A percentile compares a stretch with the other conserved stretches of the same genome.
Conservation (phyloP, 2,888 invertebrate species). For the Stenodera caucasica region DNA sequence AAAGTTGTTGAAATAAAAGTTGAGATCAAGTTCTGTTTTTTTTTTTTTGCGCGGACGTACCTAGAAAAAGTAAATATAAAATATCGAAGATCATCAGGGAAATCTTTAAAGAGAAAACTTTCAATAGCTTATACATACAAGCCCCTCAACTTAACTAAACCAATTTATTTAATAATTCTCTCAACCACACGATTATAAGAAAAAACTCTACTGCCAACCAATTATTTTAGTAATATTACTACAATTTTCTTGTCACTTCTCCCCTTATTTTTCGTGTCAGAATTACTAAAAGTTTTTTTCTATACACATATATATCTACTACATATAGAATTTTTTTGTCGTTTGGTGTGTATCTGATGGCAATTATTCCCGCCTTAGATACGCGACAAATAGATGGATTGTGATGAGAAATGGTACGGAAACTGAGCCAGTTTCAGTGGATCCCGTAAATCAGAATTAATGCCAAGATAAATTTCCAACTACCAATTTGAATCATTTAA, state of each 20-base stretch:
- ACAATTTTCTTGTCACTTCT: no score
- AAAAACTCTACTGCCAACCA: background rate
- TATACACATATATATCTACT: no score
- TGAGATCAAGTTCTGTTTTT: constrained; percentile 16
- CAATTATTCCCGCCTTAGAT: constrained; percentile 34
- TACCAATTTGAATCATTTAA: constrained; percentile 44
- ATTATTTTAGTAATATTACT: no score
- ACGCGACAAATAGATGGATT: constrained; percentile 50
- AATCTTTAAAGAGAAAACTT: constrained; percentile 14
- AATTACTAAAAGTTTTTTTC: no score
- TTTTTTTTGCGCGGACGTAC: background rate
- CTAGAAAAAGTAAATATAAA: background rate
- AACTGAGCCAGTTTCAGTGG: constrained; percentile 47
- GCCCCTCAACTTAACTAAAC: constrained; percentile 8
- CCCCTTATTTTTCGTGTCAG: constrained; percentile 10
- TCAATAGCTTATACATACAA: constrained; percentile 12
- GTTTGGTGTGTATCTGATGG: constrained; percentile 20
- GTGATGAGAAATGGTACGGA: constrained; percentile 50
- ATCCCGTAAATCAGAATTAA: constrained; percentile 53
- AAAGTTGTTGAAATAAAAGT: background rate
- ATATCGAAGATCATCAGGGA: constrained; percentile 8
- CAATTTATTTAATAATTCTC: constrained; percentile 17
- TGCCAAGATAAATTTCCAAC: constrained; percentile 50
- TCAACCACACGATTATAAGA: constrained; percentile 28
- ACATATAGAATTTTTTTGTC: no score